Base-by-base conservation (phyloP, 2,888 invertebrate genomes). In the Acleris sparsana region DNA sequence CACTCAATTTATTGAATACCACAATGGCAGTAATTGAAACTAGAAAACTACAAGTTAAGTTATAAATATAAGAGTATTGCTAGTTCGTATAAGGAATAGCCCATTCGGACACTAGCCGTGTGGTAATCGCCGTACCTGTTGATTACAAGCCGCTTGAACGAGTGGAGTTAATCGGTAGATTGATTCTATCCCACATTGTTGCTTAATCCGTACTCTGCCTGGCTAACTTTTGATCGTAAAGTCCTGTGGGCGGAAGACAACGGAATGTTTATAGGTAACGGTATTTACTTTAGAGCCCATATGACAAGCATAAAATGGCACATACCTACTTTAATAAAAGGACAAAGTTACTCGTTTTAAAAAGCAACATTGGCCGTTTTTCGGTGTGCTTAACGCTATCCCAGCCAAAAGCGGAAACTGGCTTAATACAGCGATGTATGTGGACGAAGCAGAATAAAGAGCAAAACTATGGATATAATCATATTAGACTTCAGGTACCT, bases 101-200 rank as follows among this genome's bases (percentile, higher is more conserved):
- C 66, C 66, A 44, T 6, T 11, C 52, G 22, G 44, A 56, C 51
- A 43, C 52, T 61, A 53, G 53, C 63, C 39, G 44, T 66, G 66
- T 66, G 66, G 66, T 53, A 66, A 62, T 62, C 61, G 55, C 17
- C 44, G 56, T 66, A 66, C 66, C 61, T 57, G 66, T 66, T 52
- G 57, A 66, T 66, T 66, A 62, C 61, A 66, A 66, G 61, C 52
- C 33, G 62, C 25, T 53, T 39, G 62, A 66, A 57, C 62, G 33
- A 62, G 62, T 52, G 33, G 61, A 39, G 62, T 57, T 62, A 66
- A 66, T 57, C 66, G 57, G 62, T 43, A 25, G 52, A 52, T 61
- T 49, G 55, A 56, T 65, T 49, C 22, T 66, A 66, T 48, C 56
- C 56, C 43, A 53, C 61, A 43, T 52, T 57, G 56, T 66, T 62